Conservation (phyloP, 2,113 vertebrate genomes). For the Galeopterus variegatus region DNA sequence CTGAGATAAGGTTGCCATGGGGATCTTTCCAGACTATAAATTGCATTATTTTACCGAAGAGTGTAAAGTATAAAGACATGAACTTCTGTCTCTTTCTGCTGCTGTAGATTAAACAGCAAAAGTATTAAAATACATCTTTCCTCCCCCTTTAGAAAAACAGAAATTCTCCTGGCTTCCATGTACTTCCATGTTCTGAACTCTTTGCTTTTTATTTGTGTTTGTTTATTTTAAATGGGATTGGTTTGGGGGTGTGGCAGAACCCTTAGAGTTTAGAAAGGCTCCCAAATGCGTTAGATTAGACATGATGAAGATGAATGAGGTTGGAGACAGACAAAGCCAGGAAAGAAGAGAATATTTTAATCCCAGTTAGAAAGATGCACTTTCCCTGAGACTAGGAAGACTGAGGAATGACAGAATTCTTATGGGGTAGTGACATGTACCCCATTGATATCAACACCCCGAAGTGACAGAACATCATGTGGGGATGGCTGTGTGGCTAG, state of each 20-base stretch:
- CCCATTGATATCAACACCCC: background rate
- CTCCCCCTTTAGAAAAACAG: background rate
- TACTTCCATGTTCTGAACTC: background rate
- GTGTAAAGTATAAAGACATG: background rate
- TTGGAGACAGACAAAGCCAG: background rate
- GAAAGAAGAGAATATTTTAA: background rate
- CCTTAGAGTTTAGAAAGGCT: background rate
- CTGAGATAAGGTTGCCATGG: background rate
- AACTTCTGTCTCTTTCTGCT: background rate
- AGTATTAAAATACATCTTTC: background rate
- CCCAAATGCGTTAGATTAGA: background rate
- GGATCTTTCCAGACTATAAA: background rate
- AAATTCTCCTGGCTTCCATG: background rate
- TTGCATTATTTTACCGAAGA: background rate
- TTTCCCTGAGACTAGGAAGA: background rate
- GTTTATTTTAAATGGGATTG: background rate
- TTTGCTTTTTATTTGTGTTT: background rate
- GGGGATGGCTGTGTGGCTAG: background rate
- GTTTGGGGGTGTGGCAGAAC: background rate
- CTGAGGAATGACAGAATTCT: background rate
- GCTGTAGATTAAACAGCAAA: background rate
- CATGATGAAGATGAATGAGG: background rate
- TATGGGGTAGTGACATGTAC: too few relatives aligned
- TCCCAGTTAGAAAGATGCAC: background rate
- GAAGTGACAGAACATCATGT: background rate